phyloP scores from a whole-genome alignment of 2,113 vertebrate genomes.

The Zosterops hypoxanthus region DNA sequence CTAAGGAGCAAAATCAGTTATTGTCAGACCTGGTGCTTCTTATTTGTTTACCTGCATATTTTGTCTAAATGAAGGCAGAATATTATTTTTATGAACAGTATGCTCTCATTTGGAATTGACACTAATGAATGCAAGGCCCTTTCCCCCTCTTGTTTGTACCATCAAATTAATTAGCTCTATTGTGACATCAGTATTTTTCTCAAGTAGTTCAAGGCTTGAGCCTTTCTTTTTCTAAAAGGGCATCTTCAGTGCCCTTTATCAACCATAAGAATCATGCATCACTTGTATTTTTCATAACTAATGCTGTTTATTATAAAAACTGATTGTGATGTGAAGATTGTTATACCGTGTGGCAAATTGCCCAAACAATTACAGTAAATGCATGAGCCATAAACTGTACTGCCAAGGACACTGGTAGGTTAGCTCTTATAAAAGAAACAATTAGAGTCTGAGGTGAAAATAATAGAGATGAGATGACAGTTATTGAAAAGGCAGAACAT shows the following conservation, averaged over 20 bases:
- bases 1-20: not conserved
- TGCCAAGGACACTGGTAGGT: conserved; percentile 63
- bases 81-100: conserved; percentile 32
- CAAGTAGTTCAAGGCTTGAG: conserved; percentile 46
- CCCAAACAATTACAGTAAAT: conserved; percentile 71
- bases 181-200: conserved; percentile 49
- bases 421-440: conserved; percentile 72
- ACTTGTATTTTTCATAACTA: conserved; percentile 61
- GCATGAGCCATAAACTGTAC: conserved; percentile 62
- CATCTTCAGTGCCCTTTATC: conserved; percentile 55
- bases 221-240: conserved; percentile 59
- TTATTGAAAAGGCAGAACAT: conserved; percentile 66
- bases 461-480: conserved; percentile 64
- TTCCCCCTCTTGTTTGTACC: conserved; percentile 47
- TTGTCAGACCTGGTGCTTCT: not conserved
- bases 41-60: conserved; percentile 50
- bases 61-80: conserved; percentile 4
- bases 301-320: conserved; percentile 66
- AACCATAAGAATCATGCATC: conserved; percentile 35
- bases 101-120: conserved; percentile 50
- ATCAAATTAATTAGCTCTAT: conserved; percentile 69
- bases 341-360: conserved; percentile 64
- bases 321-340: conserved; percentile 56
- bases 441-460: conserved; percentile 71
- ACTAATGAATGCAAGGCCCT: conserved; percentile 63